Evolutionary conservation across 2,113 vertebrate species (phyloP).

Genomic region (Hystrix cristata): DNA sequence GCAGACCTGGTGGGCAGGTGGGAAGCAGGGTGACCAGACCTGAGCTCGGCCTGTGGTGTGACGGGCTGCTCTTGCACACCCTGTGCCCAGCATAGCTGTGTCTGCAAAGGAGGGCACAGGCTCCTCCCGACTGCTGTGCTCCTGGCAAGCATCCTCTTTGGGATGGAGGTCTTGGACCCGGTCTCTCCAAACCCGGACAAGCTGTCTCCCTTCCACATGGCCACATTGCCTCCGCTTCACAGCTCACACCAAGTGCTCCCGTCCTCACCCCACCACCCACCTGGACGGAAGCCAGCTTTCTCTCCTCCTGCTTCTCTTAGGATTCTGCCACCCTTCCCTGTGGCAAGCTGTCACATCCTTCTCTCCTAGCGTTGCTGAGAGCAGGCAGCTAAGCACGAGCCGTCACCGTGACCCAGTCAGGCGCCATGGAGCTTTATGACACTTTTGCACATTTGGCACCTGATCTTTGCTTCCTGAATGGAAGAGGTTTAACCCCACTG

Average conservation of each 20-base stretch:
- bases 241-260: not conserved
- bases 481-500: not conserved
- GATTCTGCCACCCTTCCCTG: not conserved
- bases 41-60: too few species aligned
- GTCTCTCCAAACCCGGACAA: too few species aligned
- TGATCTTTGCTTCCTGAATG: not conserved
- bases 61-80: not conserved
- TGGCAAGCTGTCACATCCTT: not conserved
- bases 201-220: not conserved
- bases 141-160: fast-evolving
- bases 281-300: not conserved
- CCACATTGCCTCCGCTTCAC: not conserved
- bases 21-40: not conserved
- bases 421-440: fast-evolving
- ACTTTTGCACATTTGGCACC: fast-evolving
- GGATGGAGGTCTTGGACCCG: not conserved
- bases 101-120: not conserved
- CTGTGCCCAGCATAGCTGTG: fast-evolving
- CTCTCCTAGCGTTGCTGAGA: not conserved
- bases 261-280: not conserved
- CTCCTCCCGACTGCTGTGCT: too few species aligned
- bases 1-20: not conserved
- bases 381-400: fast-evolving
- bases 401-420: not conserved
- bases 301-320: not conserved